These are phyloP conservation scores for Himalopsyche japonica DNA, from an alignment of 2,888 invertebrate genomes.

Conservation along the genomic window DNA sequence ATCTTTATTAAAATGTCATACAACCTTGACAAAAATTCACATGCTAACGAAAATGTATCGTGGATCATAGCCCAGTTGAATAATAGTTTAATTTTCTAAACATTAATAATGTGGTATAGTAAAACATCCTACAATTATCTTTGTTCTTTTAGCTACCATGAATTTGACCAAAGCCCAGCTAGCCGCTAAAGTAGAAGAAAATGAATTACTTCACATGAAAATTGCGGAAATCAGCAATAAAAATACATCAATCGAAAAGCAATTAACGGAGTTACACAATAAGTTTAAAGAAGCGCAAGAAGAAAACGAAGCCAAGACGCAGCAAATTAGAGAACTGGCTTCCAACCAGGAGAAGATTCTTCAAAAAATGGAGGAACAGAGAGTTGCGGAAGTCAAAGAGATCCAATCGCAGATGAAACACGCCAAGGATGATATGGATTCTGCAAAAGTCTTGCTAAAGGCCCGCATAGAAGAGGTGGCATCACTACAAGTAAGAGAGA, in stretches of 20 bases:
- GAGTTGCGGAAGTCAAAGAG: slow-evolving; percentile 60
- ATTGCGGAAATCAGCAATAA: slow-evolving; percentile 26
- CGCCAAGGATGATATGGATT: slow-evolving; percentile 52
- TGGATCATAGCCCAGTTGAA: no score
- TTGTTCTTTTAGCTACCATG: slow-evolving; percentile 48
- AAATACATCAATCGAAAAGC: slow-evolving; percentile 21
- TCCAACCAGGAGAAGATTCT: slow-evolving; percentile 35
- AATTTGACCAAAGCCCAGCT: slow-evolving; percentile 57
- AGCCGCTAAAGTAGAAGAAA: slow-evolving; percentile 59
- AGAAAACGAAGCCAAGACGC: slow-evolving; percentile 28
- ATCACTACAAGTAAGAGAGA: slow-evolving; percentile 34
- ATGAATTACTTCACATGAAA: slow-evolving; percentile 51
- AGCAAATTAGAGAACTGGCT: slow-evolving; percentile 25
- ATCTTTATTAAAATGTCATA: background rate
- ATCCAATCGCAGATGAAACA: slow-evolving; percentile 61
- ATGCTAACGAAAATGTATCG: background rate
- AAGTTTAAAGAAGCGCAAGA: slow-evolving; percentile 18
- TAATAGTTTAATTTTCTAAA: no score
- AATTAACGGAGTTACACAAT: slow-evolving; percentile 22
- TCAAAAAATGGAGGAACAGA: slow-evolving; percentile 49
- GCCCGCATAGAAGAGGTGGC: slow-evolving; percentile 43
- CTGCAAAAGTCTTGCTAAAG: slow-evolving; percentile 46
- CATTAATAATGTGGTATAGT: no score
- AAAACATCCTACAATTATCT: no score
- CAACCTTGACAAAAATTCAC: background rate